These are phyloP conservation scores for Phrynocephalus vlangalii DNA, from an alignment of 2,797 vertebrate species.

Conservation along the genomic window DNA sequence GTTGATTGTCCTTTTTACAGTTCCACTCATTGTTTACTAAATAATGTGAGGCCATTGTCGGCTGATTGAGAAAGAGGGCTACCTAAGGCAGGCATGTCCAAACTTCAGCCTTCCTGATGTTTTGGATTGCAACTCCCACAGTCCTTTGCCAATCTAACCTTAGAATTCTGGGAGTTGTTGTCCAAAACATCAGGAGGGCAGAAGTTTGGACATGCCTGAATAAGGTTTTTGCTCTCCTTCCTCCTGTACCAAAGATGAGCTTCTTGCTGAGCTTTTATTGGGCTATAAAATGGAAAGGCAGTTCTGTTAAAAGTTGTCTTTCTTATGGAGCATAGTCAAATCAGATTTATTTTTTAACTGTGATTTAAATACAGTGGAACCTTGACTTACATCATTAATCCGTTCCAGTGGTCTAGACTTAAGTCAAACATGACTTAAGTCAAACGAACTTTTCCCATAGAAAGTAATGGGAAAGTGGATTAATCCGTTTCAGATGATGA, in stretches of 20 bases:
- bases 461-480: too few species aligned
- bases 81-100: conserved; percentile 44
- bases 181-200: too few species aligned
- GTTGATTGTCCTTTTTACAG: conserved; percentile 63
- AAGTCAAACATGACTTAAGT: too few species aligned
- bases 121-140: too few species aligned
- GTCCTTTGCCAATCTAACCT: too few species aligned
- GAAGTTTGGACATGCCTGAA: too few species aligned
- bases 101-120: too few species aligned
- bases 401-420: too few species aligned
- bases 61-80: conserved; percentile 61
- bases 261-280: conserved; percentile 48
- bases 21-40: conserved; percentile 67
- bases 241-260: conserved; percentile 49
- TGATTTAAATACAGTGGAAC: conserved; percentile 55
- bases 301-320: conserved; percentile 46
- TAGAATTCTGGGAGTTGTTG: too few species aligned
- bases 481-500: too few species aligned
- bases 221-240: conserved; percentile 54
- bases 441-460: too few species aligned
- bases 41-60: conserved; percentile 57
- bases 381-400: too few species aligned
- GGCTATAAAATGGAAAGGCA: conserved; percentile 60
- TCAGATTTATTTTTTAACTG: conserved; percentile 53
- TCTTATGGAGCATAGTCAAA: not conserved